Percentiles rank a stretch among this genome's conserved stretches.
These are phyloP conservation scores for Trachelus stipa DNA, from an alignment of 2,888 invertebrate species.

Conservation along the genomic window DNA sequence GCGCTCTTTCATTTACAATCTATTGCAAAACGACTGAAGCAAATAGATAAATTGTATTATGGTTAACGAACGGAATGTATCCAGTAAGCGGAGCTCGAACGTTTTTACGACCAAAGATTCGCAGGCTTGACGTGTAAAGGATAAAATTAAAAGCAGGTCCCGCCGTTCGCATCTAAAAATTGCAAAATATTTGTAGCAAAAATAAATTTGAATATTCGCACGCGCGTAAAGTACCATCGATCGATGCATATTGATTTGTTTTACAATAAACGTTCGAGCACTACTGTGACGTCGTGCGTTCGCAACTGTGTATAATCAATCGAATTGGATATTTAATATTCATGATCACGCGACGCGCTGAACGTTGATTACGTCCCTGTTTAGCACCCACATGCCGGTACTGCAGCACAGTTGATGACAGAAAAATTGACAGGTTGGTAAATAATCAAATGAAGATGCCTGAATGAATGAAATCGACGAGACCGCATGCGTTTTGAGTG, in stretches of 20 bases:
- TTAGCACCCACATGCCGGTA: background rate
- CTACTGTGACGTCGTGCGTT: background rate
- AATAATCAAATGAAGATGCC: background rate
- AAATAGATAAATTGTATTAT: too few relatives aligned
- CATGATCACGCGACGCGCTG: background rate
- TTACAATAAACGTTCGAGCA: background rate
- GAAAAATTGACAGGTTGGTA: background rate
- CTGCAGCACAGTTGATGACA: background rate
- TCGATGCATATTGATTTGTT: background rate
- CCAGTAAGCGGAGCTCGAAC: background rate
- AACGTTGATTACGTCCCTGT: background rate
- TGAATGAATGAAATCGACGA: background rate
- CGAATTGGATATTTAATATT: background rate
- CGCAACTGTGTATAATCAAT: background rate
- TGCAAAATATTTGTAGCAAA: background rate
- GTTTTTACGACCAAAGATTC: background rate
- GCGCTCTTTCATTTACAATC: too few relatives aligned
- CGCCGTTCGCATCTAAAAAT: background rate
- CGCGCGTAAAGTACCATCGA: background rate
- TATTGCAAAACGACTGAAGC: too few relatives aligned
- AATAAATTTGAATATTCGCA: background rate
- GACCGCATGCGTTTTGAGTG: background rate
- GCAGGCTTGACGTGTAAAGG: background rate
- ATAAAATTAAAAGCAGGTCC: too few relatives aligned
- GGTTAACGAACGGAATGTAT: background rate